Evolutionary conservation across 92 coral and sea anemone species (phyloP).

Genomic region (Palythoa grandiflora): DNA sequence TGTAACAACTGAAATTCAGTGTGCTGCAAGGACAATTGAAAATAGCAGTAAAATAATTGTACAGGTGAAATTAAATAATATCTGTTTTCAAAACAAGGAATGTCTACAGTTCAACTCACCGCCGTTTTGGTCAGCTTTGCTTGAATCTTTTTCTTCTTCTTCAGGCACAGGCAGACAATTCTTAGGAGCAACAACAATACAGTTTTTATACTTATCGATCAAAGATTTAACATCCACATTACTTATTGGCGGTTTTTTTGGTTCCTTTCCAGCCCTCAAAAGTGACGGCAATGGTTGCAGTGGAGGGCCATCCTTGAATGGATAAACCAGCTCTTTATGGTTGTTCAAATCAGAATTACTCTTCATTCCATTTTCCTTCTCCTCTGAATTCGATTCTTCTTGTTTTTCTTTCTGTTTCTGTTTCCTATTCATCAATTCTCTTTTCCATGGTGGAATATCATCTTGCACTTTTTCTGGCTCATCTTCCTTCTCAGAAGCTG

Average conservation of each 20-base stretch:
- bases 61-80: not conserved
- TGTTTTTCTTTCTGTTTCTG: not conserved
- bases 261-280: constrained; percentile 63
- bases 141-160: not conserved
- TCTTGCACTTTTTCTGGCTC: not conserved
- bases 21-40: too few relatives aligned
- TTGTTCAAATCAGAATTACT: not conserved
- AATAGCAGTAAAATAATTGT: too few relatives aligned
- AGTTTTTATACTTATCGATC: constrained; percentile 17
- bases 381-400: not conserved
- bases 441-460: constrained; percentile 37
- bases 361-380: not conserved
- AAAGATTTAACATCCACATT: not conserved
- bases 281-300: constrained; percentile 72
- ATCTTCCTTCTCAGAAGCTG: constrained; percentile 12
- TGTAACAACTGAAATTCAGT: too few relatives aligned
- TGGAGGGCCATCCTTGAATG: constrained; percentile 56
- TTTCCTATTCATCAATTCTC: constrained; percentile 4
- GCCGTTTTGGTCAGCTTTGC: not conserved
- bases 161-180: not conserved
- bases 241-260: constrained; percentile 13
- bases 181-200: constrained; percentile 16
- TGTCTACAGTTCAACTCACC: constrained; percentile 8
- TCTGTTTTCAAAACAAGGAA: not conserved
- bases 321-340: constrained; percentile 4